A percentile compares a stretch with the other conserved stretches of the same genome.
Evolutionary conservation across 2,888 invertebrate genomes (phyloP).

Genomic region (Nemurella pictetii): DNA sequence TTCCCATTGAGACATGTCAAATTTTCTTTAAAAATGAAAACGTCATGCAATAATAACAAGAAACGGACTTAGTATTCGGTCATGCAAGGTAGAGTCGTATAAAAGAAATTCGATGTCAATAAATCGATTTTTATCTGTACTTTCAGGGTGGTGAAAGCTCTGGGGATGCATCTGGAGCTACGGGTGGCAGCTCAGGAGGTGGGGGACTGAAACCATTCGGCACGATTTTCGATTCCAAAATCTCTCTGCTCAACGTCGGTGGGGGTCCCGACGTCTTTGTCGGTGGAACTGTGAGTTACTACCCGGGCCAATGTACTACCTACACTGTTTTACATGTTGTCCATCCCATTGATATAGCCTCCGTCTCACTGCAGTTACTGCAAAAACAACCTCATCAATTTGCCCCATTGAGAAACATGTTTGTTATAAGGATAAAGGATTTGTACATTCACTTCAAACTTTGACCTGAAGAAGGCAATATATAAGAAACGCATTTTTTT

Average conservation of each 20-base stretch:
- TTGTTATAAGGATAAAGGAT: too few relatives aligned
- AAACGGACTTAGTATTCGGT: background rate
- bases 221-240: slow-evolving; percentile 2
- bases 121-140: background rate
- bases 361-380: too few relatives aligned
- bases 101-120: background rate
- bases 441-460: background rate
- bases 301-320: too few relatives aligned
- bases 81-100: background rate
- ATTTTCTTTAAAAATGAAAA: background rate
- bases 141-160: background rate
- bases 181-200: background rate
- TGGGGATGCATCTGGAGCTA: background rate
- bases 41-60: background rate
- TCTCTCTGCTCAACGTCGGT: slow-evolving; percentile 9
- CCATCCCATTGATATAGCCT: too few relatives aligned
- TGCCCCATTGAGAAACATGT: too few relatives aligned
- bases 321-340: too few relatives aligned
- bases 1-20: background rate
- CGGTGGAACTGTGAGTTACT: slow-evolving; percentile 17
- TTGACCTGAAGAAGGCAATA: background rate
- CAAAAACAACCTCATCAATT: too few relatives aligned
- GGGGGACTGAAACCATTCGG: background rate
- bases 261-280: slow-evolving; percentile 8
- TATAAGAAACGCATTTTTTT: too few relatives aligned